Conservation (phyloP, 2,113 vertebrate species). For the Chloropsis cyanopogon region DNA sequence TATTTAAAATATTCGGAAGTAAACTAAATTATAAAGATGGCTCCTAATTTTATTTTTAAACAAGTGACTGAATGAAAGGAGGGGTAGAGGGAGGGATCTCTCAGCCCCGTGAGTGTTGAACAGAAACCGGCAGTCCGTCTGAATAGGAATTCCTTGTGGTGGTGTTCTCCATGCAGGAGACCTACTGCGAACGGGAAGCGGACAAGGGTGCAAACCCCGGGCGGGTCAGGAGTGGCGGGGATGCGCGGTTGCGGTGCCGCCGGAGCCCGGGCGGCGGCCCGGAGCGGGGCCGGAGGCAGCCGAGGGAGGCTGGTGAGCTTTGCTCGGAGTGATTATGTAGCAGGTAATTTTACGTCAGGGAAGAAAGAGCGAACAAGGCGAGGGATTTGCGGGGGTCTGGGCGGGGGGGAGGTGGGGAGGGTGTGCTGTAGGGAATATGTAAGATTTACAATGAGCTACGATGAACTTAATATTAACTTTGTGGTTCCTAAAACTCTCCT, state of each 20-base stretch:
- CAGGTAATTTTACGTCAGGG: slow-evolving; percentile 61
- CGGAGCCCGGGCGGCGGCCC: background rate
- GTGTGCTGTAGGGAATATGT: background rate
- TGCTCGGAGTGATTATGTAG: slow-evolving; percentile 34
- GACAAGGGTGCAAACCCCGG: background rate
- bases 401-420: background rate
- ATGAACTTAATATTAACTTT: slow-evolving; percentile 64
- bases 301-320: background rate
- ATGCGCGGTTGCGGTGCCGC: background rate
- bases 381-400: slow-evolving; percentile 4
- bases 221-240: background rate
- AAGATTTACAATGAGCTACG: slow-evolving; percentile 70
- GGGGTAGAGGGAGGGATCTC: background rate
- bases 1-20: slow-evolving; percentile 80
- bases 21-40: slow-evolving; percentile 76
- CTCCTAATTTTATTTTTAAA: slow-evolving; percentile 70
- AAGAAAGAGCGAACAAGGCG: slow-evolving; percentile 46
- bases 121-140: background rate
- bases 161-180: background rate
- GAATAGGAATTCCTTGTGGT: background rate
- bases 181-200: background rate
- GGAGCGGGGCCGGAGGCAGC: background rate
- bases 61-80: slow-evolving; percentile 3
- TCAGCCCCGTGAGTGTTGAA: background rate
- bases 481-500: slow-evolving; percentile 34